Evolutionary conservation across 2,113 vertebrate genomes (phyloP).

Genomic region (Apodemus sylvaticus): DNA sequence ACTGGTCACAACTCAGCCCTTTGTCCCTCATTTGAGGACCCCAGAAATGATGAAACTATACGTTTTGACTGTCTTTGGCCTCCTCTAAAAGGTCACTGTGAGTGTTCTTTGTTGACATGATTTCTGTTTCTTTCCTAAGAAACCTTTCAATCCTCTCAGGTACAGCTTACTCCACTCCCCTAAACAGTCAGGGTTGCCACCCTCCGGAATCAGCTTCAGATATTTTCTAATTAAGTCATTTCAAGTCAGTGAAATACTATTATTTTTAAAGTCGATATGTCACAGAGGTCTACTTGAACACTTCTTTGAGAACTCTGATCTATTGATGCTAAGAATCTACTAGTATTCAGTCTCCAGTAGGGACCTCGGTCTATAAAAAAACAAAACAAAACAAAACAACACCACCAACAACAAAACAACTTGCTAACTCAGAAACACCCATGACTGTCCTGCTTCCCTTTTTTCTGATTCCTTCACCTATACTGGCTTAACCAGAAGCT

Average conservation of each 20-base stretch:
- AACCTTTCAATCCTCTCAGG: background rate
- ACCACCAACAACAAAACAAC: too few relatives aligned
- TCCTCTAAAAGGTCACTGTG: background rate
- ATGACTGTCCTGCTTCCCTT: too few relatives aligned
- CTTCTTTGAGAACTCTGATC: background rate
- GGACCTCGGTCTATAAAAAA: background rate
- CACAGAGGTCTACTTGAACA: background rate
- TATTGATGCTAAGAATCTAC: background rate
- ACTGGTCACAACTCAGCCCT: background rate
- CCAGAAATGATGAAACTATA: background rate
- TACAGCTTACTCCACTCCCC: background rate
- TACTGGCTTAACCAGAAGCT: background rate
- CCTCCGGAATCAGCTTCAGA: background rate
- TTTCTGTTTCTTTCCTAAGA: constrained; percentile 31
- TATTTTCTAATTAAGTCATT: background rate
- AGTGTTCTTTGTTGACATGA: background rate
- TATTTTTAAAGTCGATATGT: background rate
- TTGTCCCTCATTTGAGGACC: background rate
- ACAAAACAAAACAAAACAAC: too few relatives aligned
- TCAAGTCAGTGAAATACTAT: background rate
- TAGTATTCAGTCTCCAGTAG: background rate
- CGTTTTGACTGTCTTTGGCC: background rate
- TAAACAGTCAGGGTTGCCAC: background rate
- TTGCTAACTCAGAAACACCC: background rate
- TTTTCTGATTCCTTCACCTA: background rate